Evolutionary conservation across 2,113 vertebrate genomes (phyloP), one percentile per base, ranked within the genome.

Genomic region (Charadrius vociferus): DNA sequence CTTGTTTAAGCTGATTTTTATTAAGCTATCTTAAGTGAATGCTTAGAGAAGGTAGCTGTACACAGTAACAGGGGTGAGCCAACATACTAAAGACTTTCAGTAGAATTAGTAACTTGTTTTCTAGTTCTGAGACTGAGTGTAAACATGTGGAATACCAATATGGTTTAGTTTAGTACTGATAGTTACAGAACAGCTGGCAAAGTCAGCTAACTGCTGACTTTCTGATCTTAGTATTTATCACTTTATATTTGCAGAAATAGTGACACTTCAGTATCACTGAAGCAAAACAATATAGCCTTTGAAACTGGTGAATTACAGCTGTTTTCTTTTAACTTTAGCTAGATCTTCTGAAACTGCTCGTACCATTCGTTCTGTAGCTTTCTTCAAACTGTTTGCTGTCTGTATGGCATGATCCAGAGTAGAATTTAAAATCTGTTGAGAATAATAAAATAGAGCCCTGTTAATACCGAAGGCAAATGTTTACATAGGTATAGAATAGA

Each of bases 341-440:
- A 99, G 97, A 86, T 99, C 99, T 91, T 98, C 97, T 73, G 98
- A 98, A 83, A 99, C 97, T 6, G 90, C 97, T 93, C 84, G 98
- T 52, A 99, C 98, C 99, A 99, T 99, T 72, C 90, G 97, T 93
- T 99, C 99, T 4, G 99, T 99, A 37, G 98, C 98, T 98, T 97
- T 98, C 98, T 99, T 99, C 98, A 99, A 97, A 72, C 81, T 94
- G 77, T 95, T 98, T 21, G 99, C 99, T 68, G 98, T 98, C 89
- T 98, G 97, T 63, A 99, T 98, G 50, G 99, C 99, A 77, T 98
- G 98, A 96, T 99, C 99, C 95, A 99, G 95, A 81, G 98, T 97
- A 19, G 78, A 98, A 97, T 81, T 98, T 95, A 99, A 91, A 97
- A 55, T 98, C 99, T 98, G 98, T 97, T 93, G 95, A 87, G 56